Conservation (phyloP, 2,888 invertebrate genomes). For the Synergus laeviventris region DNA sequence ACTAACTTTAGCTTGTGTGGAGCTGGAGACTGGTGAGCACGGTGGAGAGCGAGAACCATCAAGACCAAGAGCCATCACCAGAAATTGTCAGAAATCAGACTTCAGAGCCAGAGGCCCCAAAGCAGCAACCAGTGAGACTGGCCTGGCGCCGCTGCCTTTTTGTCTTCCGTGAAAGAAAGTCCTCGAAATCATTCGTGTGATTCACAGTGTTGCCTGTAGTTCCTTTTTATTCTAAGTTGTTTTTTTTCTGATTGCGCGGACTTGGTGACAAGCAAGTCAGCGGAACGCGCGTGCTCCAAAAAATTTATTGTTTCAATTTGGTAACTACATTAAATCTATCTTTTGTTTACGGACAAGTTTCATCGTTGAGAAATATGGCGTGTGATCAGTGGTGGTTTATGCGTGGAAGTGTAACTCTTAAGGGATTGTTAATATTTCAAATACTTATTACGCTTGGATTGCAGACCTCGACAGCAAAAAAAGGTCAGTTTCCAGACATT, state of each 20-base stretch:
- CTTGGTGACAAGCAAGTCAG: constrained; percentile 29
- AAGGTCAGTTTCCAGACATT: constrained; percentile 17
- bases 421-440: constrained; percentile 19
- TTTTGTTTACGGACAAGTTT: constrained; percentile 15
- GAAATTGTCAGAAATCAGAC: too few relatives aligned
- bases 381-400: constrained; percentile 40
- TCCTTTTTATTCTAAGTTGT: not conserved
- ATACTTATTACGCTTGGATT: constrained; percentile 26
- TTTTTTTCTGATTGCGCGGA: not conserved
- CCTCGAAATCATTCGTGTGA: constrained; percentile 4
- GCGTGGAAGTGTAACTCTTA: constrained; percentile 22
- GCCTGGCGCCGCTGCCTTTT: constrained; percentile 43
- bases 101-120: too few relatives aligned
- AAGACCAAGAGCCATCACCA: too few relatives aligned
- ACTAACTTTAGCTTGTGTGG: too few relatives aligned
- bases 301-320: not conserved
- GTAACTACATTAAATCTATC: not conserved
- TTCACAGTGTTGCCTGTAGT: not conserved
- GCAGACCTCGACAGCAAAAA: not conserved
- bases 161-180: constrained; percentile 32
- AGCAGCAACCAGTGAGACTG: constrained; percentile 2
- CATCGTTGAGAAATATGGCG: constrained; percentile 28
- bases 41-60: too few relatives aligned
- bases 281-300: constrained; percentile 24
- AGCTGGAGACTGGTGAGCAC: too few relatives aligned